Evolutionary conservation across 1,140 invertebrate species (phyloP).

Genomic region (Drosophila lacteicornis): DNA sequence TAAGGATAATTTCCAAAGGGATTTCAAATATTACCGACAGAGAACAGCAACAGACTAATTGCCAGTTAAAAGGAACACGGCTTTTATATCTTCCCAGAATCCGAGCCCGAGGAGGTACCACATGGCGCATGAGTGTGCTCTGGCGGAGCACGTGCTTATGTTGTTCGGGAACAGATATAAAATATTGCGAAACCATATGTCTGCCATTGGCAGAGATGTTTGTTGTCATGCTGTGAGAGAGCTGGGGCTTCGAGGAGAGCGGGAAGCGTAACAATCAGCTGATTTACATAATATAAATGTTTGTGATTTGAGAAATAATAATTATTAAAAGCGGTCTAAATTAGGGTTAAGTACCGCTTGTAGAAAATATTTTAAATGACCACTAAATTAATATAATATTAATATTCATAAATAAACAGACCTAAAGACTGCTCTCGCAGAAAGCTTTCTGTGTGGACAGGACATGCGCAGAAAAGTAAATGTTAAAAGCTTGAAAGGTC

Average conservation of each 20-base stretch:
- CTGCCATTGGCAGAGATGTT: constrained; percentile 1
- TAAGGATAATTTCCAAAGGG: not conserved
- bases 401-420: not conserved
- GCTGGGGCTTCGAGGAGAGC: not conserved
- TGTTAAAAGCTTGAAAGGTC: constrained; percentile 1
- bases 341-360: too few species aligned
- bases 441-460: constrained; percentile 18
- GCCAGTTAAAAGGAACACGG: not conserved
- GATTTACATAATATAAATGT: constrained; percentile 11
- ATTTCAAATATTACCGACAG: constrained; percentile 16
- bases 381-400: too few species aligned
- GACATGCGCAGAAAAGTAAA: constrained; percentile 21
- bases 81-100: constrained; percentile 19
- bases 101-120: not conserved
- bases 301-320: not conserved
- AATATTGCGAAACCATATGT: constrained; percentile 19
- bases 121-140: constrained; percentile 36
- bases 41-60: constrained; percentile 36
- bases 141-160: constrained; percentile 27
- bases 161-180: constrained; percentile 11
- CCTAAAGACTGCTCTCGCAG: not conserved
- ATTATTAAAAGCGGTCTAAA: not conserved
- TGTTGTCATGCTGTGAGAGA: constrained; percentile 21
- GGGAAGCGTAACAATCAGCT: constrained; percentile 3
- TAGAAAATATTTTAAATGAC: not conserved